Evolutionary conservation across 2,888 invertebrate species (phyloP).

Genomic region (Lithophane socia): DNA sequence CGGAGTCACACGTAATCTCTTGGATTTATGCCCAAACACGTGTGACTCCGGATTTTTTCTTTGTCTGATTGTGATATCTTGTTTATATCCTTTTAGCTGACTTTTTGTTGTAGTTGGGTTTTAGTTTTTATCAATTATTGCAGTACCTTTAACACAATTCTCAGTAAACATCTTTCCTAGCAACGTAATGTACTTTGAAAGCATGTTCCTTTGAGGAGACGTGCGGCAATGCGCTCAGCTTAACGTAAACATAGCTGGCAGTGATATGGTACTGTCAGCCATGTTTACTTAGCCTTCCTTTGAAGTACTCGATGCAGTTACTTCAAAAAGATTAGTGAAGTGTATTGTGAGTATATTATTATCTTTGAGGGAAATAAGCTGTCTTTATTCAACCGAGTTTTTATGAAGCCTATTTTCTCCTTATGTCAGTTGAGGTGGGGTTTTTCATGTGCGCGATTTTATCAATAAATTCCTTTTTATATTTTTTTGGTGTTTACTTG

Average conservation of each 20-base stretch:
- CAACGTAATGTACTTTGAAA: slow-evolving; percentile 35
- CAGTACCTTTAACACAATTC: slow-evolving; percentile 16
- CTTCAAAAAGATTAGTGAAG: slow-evolving; percentile 40
- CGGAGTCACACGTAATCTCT: too few relatives aligned
- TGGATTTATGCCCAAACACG: too few relatives aligned
- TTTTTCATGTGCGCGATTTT: background rate
- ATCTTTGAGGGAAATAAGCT: background rate
- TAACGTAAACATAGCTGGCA: slow-evolving; percentile 63
- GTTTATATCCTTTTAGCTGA: too few relatives aligned
- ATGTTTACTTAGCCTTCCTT: slow-evolving; percentile 61
- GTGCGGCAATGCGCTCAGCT: slow-evolving; percentile 63
- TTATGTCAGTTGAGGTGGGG: background rate
- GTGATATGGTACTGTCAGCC: slow-evolving; percentile 47
- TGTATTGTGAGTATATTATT: slow-evolving; percentile 11
- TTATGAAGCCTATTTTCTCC: background rate
- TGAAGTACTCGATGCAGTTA: slow-evolving; percentile 36
- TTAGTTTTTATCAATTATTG: slow-evolving; percentile 9
- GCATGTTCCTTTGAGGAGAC: slow-evolving; percentile 46
- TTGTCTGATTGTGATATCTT: too few relatives aligned
- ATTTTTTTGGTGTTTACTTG: too few relatives aligned
- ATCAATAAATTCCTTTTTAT: background rate
- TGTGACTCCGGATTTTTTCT: too few relatives aligned
- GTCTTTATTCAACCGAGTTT: background rate
- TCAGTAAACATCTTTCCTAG: slow-evolving; percentile 38
- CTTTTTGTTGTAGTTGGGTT: too few relatives aligned